Base-by-base conservation (phyloP, 2,113 vertebrate species). In the Conger conger region DNA sequence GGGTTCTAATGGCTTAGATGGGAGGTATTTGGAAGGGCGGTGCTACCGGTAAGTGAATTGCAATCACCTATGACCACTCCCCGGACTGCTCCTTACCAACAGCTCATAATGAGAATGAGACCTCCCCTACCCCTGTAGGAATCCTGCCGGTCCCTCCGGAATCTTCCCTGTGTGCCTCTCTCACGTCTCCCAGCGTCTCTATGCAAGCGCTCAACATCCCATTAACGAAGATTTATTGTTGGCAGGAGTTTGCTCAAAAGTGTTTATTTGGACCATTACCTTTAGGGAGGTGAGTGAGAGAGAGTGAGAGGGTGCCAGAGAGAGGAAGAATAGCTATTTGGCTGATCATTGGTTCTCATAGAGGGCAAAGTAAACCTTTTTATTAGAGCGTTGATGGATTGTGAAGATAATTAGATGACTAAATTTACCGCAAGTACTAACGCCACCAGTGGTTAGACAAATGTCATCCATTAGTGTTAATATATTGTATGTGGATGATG, bases 401-500 rank as follows among this genome's bases (percentile, higher is more conserved):
- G 87, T 80, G 50, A 85, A 83, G 80, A 85, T 87, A 87, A 88
- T 80, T 60, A 77, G 57, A 84, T 86, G 81, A 81, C 85, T 86
- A 79, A 57, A 68, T 60, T 37, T 85, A 76, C 50, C 60, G 86
- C 84, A 83, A 84, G 82, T 85, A 83, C 86, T 7, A 33, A 85
- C 81, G 40, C 85, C 88, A 84, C 91, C n/a, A 73, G 91, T 92
- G 92, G 92, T 90, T 89, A 89, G 87, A 17, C 42, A 86, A 87
- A 89, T 89, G 86, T 86, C 87, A 91, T 88, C 91, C 89, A 93
- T 92, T 93, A 91, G 88, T 90, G 82, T 53, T 89, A 86, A 82
- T 88, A 87, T 87, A 82, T 88, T 82, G 87, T 88, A 87, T 87
- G 83, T 88, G 83, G 87, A 82, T 77, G 83, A 86, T 86, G 88